Conservation (phyloP, 2,113 vertebrate genomes). For the Xyrauchen texanus region DNA sequence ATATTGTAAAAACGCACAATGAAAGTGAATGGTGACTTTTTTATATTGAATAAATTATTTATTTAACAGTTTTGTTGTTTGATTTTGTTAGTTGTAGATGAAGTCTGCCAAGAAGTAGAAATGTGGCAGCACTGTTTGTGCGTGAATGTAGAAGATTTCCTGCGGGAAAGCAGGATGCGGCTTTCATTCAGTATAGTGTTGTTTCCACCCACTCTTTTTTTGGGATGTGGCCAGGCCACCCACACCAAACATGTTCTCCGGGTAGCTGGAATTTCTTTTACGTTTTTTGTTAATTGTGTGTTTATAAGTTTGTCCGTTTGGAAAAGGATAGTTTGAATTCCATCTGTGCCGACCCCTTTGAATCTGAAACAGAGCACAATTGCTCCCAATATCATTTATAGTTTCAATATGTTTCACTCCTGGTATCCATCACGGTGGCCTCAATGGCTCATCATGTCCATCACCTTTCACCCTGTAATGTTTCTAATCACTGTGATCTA, state of each 20-base stretch:
- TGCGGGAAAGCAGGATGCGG: constrained; percentile 38
- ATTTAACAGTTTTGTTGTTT: background rate
- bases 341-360: constrained; percentile 42
- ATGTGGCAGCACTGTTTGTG: constrained; percentile 25
- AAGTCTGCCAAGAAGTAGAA: constrained; percentile 37
- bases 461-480: background rate
- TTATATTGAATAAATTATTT: background rate
- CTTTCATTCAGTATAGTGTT: constrained; percentile 56
- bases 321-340: constrained; percentile 61
- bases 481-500: background rate
- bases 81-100: constrained; percentile 2
- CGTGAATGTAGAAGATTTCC: constrained; percentile 57
- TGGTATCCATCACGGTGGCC: constrained; percentile 19
- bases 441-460: background rate
- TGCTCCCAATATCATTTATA: constrained; percentile 30
- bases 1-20: no score
- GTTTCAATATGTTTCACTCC: constrained; percentile 41
- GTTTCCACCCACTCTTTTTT: constrained; percentile 32
- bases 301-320: constrained; percentile 53
- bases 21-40: no score
- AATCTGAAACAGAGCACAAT: constrained; percentile 28
- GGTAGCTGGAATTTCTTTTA: constrained; percentile 51
- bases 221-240: constrained; percentile 24
- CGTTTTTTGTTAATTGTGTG: constrained; percentile 57
- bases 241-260: constrained; percentile 28